phyloP scores from a whole-genome alignment of 2,113 vertebrate genomes.

The Lanius ludovicianus region DNA sequence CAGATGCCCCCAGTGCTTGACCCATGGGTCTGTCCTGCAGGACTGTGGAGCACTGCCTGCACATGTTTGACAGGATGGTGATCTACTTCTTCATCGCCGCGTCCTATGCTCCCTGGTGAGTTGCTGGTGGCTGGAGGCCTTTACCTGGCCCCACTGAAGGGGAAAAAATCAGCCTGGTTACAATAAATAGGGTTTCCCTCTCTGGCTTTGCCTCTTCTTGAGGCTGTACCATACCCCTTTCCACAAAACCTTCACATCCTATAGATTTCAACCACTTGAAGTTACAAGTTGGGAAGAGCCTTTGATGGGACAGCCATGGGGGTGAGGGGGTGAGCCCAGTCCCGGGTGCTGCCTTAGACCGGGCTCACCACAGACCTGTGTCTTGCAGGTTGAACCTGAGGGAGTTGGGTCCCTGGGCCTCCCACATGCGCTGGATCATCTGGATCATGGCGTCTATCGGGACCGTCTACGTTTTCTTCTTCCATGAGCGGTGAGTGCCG shows the following conservation, averaged over 20 bases:
- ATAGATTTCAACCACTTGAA: not conserved
- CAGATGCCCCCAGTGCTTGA: not conserved
- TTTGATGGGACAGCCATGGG: not conserved
- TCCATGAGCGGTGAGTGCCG: conserved; percentile 87
- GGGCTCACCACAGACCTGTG: not conserved
- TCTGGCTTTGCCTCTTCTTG: not conserved
- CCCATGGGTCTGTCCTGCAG: conserved; percentile 32
- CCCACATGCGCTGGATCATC: conserved; percentile 95
- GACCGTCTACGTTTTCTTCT: conserved; percentile 93
- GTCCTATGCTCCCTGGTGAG: conserved; percentile 92
- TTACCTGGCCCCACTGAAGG: not conserved
- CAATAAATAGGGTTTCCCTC: not conserved
- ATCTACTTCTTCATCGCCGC: conserved; percentile 96
- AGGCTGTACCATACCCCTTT: not conserved
- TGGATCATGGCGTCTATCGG: conserved; percentile 94
- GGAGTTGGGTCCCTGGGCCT: conserved; percentile 89
- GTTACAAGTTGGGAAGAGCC: not conserved
- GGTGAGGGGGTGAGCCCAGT: not conserved
- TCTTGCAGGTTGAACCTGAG: conserved; percentile 84
- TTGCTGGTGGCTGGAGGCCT: not conserved
- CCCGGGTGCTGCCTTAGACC: not conserved
- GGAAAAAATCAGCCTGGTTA: not conserved
- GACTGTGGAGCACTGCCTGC: conserved; percentile 87
- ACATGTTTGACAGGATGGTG: conserved; percentile 93
- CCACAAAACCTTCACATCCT: not conserved